These are phyloP conservation scores for Carcina quercana DNA, from an alignment of 2,888 invertebrate species.

Conservation along the genomic window DNA sequence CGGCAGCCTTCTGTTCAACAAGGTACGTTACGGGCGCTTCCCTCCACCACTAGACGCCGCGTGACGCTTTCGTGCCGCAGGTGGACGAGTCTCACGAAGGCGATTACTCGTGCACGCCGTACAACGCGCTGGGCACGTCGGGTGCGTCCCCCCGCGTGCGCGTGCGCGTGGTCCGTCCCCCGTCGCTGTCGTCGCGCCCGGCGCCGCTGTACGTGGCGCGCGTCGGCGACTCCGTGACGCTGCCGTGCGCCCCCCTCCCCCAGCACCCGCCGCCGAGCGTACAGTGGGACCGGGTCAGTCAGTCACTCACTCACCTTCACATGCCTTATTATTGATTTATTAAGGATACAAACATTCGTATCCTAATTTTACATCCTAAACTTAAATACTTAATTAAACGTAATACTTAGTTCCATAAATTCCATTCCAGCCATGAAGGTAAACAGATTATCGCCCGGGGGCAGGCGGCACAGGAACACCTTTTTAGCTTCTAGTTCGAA, in stretches of 20 bases:
- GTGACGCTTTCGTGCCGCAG: constrained; percentile 22
- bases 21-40: constrained; percentile 41
- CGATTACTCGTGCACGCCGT: constrained; percentile 92
- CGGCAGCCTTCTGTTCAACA: constrained; percentile 87
- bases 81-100: constrained; percentile 92
- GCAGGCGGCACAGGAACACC: no score
- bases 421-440: no score
- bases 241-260: constrained; percentile 87
- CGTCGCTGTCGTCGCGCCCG: constrained; percentile 86
- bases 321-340: no score
- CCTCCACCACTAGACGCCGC: neutral
- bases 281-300: constrained; percentile 33
- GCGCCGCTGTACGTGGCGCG: constrained; percentile 89
- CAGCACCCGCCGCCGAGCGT: constrained; percentile 45
- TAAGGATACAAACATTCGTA: no score
- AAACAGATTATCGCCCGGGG: no score
- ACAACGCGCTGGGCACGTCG: constrained; percentile 90
- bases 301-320: neutral
- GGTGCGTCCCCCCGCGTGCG: constrained; percentile 89
- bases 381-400: no score
- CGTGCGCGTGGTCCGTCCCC: constrained; percentile 89
- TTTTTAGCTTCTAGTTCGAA: no score
- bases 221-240: constrained; percentile 84
- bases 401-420: no score
- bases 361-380: no score